Conservation (phyloP, 2,797 vertebrate genomes). For the Australoheros facetus region DNA sequence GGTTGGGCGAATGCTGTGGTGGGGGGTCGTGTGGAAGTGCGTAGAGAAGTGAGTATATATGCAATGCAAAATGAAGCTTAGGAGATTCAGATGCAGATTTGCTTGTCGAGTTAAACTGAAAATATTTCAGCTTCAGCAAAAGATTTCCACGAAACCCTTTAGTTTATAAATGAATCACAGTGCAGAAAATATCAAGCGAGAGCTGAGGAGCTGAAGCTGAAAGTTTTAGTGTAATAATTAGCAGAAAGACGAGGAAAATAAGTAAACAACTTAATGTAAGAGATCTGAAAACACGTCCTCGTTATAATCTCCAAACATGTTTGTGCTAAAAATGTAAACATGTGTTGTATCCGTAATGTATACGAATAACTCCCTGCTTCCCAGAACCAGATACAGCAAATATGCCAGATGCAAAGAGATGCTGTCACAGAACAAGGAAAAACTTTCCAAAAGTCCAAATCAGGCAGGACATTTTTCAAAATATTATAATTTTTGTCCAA, state of each 20-base stretch:
- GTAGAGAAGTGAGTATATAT: conserved; percentile 12
- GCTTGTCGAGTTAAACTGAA: not conserved
- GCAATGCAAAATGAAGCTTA: not conserved
- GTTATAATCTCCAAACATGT: not conserved
- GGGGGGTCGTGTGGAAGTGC: not conserved
- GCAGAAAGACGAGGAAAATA: not conserved
- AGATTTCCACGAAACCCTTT: not conserved
- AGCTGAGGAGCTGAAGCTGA: not conserved
- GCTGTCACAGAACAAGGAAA: not conserved
- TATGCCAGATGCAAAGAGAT: not conserved
- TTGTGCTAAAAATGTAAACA: not conserved
- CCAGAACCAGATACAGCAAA: not conserved
- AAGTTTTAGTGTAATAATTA: not conserved
- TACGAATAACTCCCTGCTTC: not conserved
- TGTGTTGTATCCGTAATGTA: not conserved
- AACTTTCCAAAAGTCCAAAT: not conserved
- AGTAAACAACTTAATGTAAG: not conserved
- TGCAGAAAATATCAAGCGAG: conserved; percentile 6
- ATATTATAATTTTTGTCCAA: not conserved
- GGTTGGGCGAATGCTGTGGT: not conserved
- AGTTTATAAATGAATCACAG: not conserved
- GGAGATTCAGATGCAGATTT: conserved; percentile 14
- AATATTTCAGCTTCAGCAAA: conserved; percentile 11
- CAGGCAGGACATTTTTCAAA: not conserved
- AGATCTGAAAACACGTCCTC: not conserved